Base-by-base conservation (phyloP, 2,797 vertebrate species). In the Discoglossus pictus region DNA sequence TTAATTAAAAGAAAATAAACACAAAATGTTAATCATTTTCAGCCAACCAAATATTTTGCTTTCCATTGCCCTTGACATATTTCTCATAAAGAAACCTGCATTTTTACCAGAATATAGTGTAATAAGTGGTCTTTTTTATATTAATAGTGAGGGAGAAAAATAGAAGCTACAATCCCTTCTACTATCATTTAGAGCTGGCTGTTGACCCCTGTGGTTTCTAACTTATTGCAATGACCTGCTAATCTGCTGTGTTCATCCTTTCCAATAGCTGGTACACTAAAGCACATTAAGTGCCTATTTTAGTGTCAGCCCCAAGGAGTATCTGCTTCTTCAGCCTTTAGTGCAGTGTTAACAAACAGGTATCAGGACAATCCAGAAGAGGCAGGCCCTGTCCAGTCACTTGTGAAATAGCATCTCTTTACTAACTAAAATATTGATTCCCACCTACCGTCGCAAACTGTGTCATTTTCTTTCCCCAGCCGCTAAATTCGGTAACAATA, bases 401-500 rank as follows among this genome's bases (percentile, higher is more conserved):
- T 92, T 97, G 93, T 97, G 95, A 98, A 96, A 97, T 95, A 89
- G 91, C 92, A 84, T 95, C 93, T 94, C 93, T 92, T 91, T 91
- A 88, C 93, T 93, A 95, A 94, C 92, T 91, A 84, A 86, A 75
- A 79, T 92, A 96, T 97, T 73, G 95, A 97, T 96, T 90, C 85
- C 85, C 77, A 74, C 90, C 90, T 82, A 78, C 83, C 82, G 85
- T 76, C 76, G 67, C 85, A 77, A 79, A 65, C 77, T 72, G 78
- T 84, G 84, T 87, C 82, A 86, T 91, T 89, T 89, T 88, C 87
- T 88, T 82, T 83, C 86, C 81, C 86, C 83, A 64, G 76, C 79
- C 59, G 78, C 84, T 87, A 84, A 83, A 88, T 86, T 84, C 81
- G 25, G 83, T 79, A 88, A 91, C 90, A 90, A 87, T 88, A 81